Conservation (phyloP, 2,888 invertebrate genomes). For the Pteria penguin region DNA sequence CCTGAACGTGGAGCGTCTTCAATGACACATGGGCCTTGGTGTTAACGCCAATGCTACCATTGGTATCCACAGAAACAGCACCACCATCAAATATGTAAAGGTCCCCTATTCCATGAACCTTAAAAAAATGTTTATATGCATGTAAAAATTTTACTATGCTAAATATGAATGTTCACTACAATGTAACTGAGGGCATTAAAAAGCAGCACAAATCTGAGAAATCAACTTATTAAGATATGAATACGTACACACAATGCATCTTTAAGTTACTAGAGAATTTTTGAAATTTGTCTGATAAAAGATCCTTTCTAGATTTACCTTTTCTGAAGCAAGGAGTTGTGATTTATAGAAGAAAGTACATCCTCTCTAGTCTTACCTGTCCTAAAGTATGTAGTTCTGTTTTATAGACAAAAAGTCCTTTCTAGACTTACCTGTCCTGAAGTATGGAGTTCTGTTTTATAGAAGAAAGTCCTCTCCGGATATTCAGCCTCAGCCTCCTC, state of each 20-base stretch:
- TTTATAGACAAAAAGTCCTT: background rate
- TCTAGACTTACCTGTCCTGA: slow-evolving; percentile 55
- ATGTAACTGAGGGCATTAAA: too few species aligned
- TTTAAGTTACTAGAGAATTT: too few species aligned
- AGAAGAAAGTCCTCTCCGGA: slow-evolving; percentile 63
- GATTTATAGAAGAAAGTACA: slow-evolving; percentile 66
- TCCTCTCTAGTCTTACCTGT: too few species aligned
- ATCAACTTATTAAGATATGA: background rate
- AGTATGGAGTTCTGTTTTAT: slow-evolving; percentile 57
- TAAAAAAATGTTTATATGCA: too few species aligned
- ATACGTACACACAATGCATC: background rate
- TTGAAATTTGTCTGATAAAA: too few species aligned
- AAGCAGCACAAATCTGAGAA: too few species aligned
- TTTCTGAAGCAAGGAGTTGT: slow-evolving; percentile 55
- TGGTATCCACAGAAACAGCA: slow-evolving; percentile 55
- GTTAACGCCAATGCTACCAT: slow-evolving; percentile 58
- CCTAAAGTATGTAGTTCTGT: background rate
- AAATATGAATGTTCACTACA: too few species aligned
- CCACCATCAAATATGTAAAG: slow-evolving; percentile 70
- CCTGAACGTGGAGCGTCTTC: slow-evolving; percentile 65
- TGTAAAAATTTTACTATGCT: too few species aligned
- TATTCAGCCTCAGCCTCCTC: slow-evolving; percentile 55
- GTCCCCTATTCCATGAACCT: slow-evolving; percentile 67
- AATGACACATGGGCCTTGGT: slow-evolving; percentile 48
- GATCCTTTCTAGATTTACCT: slow-evolving; percentile 49